phyloP scores from a whole-genome alignment of 2,113 vertebrate genomes.

The Plestiodon gilberti region DNA sequence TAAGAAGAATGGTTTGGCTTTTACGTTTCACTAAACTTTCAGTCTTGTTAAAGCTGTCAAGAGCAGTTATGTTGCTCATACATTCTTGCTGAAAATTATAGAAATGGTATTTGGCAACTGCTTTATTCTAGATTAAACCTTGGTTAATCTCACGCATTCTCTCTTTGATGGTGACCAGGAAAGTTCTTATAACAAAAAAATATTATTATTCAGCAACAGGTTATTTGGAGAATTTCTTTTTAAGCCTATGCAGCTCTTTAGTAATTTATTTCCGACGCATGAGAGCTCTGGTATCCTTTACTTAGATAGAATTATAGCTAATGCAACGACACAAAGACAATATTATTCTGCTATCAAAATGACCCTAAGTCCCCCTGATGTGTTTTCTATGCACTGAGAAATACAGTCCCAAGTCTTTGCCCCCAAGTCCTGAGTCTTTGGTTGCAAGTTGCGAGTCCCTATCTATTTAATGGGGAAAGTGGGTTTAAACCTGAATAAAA shows the following conservation, averaged over 20 bases:
- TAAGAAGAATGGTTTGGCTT: not conserved
- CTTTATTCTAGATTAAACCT: not conserved
- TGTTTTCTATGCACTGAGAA: too few relatives aligned
- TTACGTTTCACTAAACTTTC: conserved; percentile 9
- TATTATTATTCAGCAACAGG: not conserved
- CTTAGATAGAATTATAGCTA: not conserved
- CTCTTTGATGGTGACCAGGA: not conserved
- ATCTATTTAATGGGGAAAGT: too few relatives aligned
- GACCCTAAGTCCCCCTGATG: too few relatives aligned
- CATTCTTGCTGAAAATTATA: not conserved
- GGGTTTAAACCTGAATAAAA: too few relatives aligned
- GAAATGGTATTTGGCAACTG: not conserved
- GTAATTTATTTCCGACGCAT: not conserved
- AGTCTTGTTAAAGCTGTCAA: conserved; percentile 11
- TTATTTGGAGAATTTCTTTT: not conserved
- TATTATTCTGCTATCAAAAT: not conserved
- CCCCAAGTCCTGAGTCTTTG: too few relatives aligned
- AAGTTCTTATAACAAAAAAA: not conserved
- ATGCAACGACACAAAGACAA: not conserved
- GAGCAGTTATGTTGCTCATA: not conserved
- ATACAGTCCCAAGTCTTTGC: too few relatives aligned
- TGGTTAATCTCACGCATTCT: not conserved
- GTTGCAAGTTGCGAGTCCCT: too few relatives aligned
- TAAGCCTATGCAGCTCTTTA: not conserved
- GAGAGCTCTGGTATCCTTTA: not conserved